Evolutionary conservation across 2,888 invertebrate species (phyloP).

Genomic region (Microctonus hyperodae): DNA sequence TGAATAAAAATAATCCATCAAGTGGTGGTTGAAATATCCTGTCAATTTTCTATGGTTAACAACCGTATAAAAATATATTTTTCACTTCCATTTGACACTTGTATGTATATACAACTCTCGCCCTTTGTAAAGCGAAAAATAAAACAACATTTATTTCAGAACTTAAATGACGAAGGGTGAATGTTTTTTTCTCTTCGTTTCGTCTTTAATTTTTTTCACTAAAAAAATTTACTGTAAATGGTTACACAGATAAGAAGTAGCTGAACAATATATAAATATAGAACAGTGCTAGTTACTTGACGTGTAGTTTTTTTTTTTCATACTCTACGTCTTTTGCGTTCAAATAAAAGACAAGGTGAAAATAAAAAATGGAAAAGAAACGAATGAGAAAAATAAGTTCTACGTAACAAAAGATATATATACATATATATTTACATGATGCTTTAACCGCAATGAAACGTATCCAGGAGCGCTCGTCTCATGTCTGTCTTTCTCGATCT

Average conservation of each 20-base stretch:
- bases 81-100: constrained; percentile 27
- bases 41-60: no score
- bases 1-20: constrained; percentile 1
- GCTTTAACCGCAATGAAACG: constrained; percentile 24
- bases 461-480: constrained; percentile 7
- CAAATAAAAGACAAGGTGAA: constrained; percentile 13
- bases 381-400: constrained; percentile 15
- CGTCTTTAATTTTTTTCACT: not conserved
- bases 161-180: constrained; percentile 7
- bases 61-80: constrained; percentile 1
- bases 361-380: constrained; percentile 32
- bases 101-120: constrained; percentile 13
- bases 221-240: not conserved
- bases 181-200: not conserved
- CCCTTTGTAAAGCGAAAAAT: not conserved
- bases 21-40: not conserved
- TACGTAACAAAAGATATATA: constrained; percentile 20
- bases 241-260: not conserved
- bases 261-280: not conserved
- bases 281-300: not conserved
- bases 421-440: constrained; percentile 14
- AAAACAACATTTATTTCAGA: constrained; percentile 20
- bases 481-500: not conserved
- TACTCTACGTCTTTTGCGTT: not conserved
- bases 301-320: not conserved